Conservation (phyloP, 2,797 vertebrate genomes). For the Enteromius radiatus region DNA sequence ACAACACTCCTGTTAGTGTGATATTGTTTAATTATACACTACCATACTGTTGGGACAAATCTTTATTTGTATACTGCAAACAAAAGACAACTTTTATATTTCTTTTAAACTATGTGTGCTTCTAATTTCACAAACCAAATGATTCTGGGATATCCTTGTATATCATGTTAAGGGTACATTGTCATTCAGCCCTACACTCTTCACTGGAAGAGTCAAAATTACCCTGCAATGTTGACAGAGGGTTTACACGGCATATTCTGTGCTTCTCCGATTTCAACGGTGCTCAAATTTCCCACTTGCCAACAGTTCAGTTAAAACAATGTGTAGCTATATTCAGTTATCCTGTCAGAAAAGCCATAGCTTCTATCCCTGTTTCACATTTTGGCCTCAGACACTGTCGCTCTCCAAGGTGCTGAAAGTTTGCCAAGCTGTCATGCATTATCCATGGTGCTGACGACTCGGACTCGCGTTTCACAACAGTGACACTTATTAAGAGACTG, state of each 20-base stretch:
- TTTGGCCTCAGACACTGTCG: conserved; percentile 20
- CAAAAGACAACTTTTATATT: background rate
- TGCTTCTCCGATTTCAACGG: conserved; percentile 1
- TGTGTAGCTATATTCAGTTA: background rate
- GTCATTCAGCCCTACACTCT: conserved; percentile 11
- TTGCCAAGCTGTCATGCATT: conserved; percentile 48
- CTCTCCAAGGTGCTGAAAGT: conserved; percentile 60
- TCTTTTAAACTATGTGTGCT: background rate
- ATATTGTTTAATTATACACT: conserved; percentile 6
- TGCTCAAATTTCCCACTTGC: conserved; percentile 10
- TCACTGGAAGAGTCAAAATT: conserved; percentile 6
- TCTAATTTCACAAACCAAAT: background rate
- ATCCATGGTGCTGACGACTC: conserved; percentile 43
- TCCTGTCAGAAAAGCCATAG: conserved; percentile 1
- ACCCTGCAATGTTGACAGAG: conserved; percentile 5
- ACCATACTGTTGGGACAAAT: background rate
- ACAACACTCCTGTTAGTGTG: background rate
- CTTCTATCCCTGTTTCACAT: background rate
- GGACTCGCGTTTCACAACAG: conserved; percentile 28
- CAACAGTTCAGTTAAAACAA: conserved; percentile 16
- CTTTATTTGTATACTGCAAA: conserved; percentile 10
- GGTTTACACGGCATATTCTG: conserved; percentile 8
- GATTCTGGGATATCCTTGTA: background rate
- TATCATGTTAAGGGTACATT: background rate
- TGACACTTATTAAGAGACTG: conserved; percentile 11